Percentiles rank a stretch among this genome's conserved stretches.
These are phyloP conservation scores for Varecia variegata DNA, from an alignment of 2,797 vertebrate species.

Conservation along the genomic window DNA sequence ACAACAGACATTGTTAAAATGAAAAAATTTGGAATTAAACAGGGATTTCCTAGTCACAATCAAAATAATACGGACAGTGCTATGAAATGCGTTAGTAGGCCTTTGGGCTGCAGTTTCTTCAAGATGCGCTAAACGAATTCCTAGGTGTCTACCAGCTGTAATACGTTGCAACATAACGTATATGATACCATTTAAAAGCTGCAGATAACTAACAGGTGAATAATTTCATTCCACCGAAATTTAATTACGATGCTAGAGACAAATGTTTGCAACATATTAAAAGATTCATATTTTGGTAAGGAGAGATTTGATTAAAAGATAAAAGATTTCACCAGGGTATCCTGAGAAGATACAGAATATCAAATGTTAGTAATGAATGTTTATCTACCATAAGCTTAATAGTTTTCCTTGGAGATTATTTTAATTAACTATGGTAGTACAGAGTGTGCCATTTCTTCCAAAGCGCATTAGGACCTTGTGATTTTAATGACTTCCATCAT, in stretches of 20 bases:
- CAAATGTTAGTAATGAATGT: conserved; percentile 81
- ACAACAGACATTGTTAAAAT: neutral
- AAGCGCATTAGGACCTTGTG: conserved; percentile 59
- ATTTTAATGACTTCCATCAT: conserved; percentile 81
- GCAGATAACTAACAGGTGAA: conserved; percentile 42
- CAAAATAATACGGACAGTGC: neutral
- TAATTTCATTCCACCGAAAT: conserved; percentile 31
- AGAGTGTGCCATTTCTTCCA: conserved; percentile 70
- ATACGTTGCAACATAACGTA: neutral
- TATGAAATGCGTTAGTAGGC: neutral
- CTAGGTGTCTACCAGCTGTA: neutral
- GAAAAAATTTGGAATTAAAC: conserved; percentile 6
- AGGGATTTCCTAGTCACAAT: neutral
- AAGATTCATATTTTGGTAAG: conserved; percentile 42
- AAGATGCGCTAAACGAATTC: neutral
- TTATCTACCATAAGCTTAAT: conserved; percentile 72
- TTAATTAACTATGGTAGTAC: conserved; percentile 79
- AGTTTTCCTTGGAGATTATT: conserved; percentile 77
- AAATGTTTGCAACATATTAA: neutral
- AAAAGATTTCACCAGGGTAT: conserved; percentile 37
- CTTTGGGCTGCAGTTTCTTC: neutral
- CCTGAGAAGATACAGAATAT: conserved; percentile 40
- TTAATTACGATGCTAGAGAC: conserved; percentile 32
- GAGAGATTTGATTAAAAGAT: conserved; percentile 49
- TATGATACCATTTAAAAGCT: neutral